phyloP scores from a whole-genome alignment of 92 coral and sea anemone species.

The Diadumene lineata region DNA sequence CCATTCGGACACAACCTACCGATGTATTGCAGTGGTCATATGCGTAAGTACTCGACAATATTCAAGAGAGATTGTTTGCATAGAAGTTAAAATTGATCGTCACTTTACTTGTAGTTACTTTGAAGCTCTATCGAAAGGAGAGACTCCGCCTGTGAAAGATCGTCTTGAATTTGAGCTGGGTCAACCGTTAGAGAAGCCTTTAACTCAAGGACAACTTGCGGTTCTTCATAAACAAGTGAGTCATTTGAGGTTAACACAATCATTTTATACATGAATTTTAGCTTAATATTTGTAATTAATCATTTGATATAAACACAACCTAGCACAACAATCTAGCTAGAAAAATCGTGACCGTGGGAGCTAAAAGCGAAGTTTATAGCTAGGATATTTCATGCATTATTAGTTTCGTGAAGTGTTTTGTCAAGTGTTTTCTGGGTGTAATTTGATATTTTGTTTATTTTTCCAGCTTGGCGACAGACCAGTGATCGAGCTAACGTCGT shows the following conservation, averaged over 20 bases:
- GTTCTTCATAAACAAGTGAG: conserved; percentile 93
- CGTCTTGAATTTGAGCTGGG: conserved; percentile 90
- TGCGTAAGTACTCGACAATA: conserved; percentile 65
- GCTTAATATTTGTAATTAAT: neutral
- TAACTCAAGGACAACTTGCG: conserved; percentile 87
- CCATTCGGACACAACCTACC: conserved; percentile 93
- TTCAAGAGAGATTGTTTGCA: neutral
- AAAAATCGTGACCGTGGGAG: no score
- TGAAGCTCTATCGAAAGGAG: conserved; percentile 91
- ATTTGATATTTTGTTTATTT: neutral
- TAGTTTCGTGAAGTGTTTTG: no score
- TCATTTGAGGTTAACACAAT: neutral
- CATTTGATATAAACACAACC: no score
- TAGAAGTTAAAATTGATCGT: neutral
- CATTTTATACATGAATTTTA: neutral
- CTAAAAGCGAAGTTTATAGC: no score
- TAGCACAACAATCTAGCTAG: no score
- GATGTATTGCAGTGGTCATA: conserved; percentile 94
- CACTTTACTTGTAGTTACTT: conserved; percentile 64
- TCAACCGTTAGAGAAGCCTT: conserved; percentile 84
- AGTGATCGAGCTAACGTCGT: conserved; percentile 80
- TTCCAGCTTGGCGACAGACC: conserved; percentile 89
- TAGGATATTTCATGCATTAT: no score
- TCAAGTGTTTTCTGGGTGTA: neutral
- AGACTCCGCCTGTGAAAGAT: conserved; percentile 92